These are phyloP conservation scores for Ciconia stormi DNA, from an alignment of 2,113 vertebrate species.

Conservation along the genomic window DNA sequence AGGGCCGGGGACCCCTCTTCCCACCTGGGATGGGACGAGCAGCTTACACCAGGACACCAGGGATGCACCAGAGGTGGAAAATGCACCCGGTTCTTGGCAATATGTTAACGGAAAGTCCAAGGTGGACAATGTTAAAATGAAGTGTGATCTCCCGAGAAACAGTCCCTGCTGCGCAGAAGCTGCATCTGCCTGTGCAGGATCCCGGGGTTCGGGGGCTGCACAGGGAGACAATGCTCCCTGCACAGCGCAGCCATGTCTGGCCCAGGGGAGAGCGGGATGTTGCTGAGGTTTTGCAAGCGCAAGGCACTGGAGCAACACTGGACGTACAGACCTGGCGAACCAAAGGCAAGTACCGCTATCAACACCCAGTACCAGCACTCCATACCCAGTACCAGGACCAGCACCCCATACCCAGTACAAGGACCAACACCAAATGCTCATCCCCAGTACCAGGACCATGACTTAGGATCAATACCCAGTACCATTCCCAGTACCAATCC, in stretches of 20 bases:
- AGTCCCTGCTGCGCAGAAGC: background rate
- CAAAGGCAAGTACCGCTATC: background rate
- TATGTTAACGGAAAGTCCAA: background rate
- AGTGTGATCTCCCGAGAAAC: background rate
- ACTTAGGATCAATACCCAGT: background rate
- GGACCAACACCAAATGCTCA: background rate
- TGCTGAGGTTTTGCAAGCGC: background rate
- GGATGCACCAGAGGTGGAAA: background rate
- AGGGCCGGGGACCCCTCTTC: background rate
- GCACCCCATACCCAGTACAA: background rate
- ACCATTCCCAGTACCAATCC: background rate
- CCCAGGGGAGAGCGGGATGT: fast-evolving
- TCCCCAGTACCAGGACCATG: background rate
- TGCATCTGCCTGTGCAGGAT: background rate
- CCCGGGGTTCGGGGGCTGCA: background rate
- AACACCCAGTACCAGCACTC: background rate
- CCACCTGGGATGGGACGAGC: background rate
- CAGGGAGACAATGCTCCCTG: fast-evolving
- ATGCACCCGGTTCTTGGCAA: background rate
- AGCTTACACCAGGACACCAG: background rate
- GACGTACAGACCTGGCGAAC: background rate
- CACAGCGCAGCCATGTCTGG: background rate
- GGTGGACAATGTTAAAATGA: background rate
- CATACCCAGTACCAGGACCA: background rate
- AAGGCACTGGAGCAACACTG: background rate